phyloP scores from a whole-genome alignment of 2,888 invertebrate species.

The Ischnura elegans region DNA sequence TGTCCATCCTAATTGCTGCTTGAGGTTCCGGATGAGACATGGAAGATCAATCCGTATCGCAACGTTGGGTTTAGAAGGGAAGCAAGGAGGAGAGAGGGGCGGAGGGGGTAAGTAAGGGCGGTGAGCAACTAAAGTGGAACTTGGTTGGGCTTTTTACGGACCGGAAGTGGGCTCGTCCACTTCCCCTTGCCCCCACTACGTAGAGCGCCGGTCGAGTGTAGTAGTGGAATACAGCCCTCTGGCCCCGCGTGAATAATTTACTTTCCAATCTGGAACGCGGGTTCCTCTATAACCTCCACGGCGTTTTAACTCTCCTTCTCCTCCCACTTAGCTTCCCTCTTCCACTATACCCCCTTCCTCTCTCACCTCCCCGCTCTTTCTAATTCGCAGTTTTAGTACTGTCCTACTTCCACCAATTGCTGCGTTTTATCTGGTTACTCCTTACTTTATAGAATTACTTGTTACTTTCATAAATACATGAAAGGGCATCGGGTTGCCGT shows the following conservation, averaged over 20 bases:
- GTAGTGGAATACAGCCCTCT: constrained; percentile 30
- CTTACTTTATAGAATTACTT: too few species aligned
- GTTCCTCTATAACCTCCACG: not conserved
- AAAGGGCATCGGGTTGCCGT: too few species aligned
- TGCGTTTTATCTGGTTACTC: too few species aligned
- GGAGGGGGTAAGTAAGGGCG: too few species aligned
- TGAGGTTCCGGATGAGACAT: too few species aligned
- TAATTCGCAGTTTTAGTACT: not conserved
- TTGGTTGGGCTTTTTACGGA: constrained; percentile 13
- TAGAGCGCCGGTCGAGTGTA: not conserved
- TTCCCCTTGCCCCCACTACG: constrained; percentile 33
- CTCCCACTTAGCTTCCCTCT: not conserved
- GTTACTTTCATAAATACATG: too few species aligned
- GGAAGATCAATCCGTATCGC: not conserved
- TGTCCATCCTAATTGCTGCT: too few species aligned
- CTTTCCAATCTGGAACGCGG: constrained; percentile 46
- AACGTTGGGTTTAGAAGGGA: not conserved
- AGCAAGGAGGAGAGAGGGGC: not conserved
- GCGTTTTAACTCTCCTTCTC: not conserved
- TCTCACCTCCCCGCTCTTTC: not conserved
- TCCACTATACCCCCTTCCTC: not conserved
- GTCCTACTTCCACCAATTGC: not conserved
- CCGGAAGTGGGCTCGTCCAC: constrained; percentile 40
- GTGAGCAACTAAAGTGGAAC: not conserved
- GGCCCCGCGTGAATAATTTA: constrained; percentile 45